Conservation (phyloP, 2,113 vertebrate genomes). For the Sakesphorus luctuosus region DNA sequence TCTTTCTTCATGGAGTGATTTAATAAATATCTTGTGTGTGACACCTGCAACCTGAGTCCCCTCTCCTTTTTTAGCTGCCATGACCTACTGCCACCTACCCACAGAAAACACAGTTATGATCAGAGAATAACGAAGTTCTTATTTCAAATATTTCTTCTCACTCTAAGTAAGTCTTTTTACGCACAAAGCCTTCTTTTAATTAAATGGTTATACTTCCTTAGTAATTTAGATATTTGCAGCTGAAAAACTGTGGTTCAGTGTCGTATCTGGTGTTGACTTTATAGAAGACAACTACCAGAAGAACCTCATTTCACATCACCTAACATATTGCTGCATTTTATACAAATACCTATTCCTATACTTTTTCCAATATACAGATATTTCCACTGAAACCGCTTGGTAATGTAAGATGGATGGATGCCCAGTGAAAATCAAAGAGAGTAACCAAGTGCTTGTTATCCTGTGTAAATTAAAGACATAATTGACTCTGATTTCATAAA, state of each 20-base stretch:
- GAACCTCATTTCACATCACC: not conserved
- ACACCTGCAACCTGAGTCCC: too few species aligned
- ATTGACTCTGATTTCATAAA: not conserved
- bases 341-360: not conserved
- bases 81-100: too few species aligned
- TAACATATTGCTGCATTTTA: not conserved
- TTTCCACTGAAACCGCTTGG: not conserved
- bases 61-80: too few species aligned
- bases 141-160: not conserved
- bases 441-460: not conserved
- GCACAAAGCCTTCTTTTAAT: not conserved
- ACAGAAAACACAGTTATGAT: not conserved
- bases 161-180: not conserved
- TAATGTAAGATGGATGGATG: not conserved
- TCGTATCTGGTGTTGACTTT: not conserved
- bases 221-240: not conserved
- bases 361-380: not conserved
- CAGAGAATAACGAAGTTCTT: not conserved
- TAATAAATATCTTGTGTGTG: too few species aligned
- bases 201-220: not conserved
- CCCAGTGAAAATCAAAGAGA: not conserved
- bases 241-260: not conserved
- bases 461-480: not conserved
- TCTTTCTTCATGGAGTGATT: too few species aligned
- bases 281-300: not conserved